These are phyloP conservation scores for Halichoeres trimaculatus DNA, from an alignment of 2,113 vertebrate species.

Conservation along the genomic window DNA sequence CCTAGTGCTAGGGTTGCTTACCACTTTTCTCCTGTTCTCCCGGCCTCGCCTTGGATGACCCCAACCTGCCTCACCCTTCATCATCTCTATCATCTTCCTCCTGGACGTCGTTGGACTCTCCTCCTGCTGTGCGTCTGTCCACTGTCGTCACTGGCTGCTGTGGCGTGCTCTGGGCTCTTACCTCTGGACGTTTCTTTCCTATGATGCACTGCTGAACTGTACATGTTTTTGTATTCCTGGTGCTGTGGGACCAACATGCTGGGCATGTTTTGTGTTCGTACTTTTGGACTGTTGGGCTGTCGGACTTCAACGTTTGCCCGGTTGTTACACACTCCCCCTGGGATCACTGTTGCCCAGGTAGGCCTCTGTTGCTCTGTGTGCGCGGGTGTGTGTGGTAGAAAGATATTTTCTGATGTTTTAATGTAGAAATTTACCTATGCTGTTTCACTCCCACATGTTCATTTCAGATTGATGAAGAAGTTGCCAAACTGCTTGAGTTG, in stretches of 20 bases:
- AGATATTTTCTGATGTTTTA: no score
- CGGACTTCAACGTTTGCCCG: conserved; percentile 41
- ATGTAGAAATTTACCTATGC: no score
- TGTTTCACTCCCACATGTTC: neutral
- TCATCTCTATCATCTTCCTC: conserved; percentile 43
- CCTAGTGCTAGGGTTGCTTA: conserved; percentile 86
- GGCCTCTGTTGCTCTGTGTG: neutral
- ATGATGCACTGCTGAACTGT: conserved; percentile 45
- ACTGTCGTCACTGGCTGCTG: conserved; percentile 11
- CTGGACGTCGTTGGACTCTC: conserved; percentile 5
- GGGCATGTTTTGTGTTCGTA: conserved; percentile 61
- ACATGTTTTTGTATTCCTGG: neutral
- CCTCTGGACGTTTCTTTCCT: conserved; percentile 32
- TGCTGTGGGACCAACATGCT: conserved; percentile 61
- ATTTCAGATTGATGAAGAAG: conserved; percentile 87
- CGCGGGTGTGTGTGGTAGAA: neutral
- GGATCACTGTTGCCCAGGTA: conserved; percentile 82
- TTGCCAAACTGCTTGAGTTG: conserved; percentile 91
- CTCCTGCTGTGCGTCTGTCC: conserved; percentile 2
- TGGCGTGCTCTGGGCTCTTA: neutral
- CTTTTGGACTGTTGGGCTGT: conserved; percentile 54
- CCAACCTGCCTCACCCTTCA: conserved; percentile 6
- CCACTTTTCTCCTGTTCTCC: conserved; percentile 89
- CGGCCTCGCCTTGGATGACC: conserved; percentile 68
- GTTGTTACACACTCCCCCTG: conserved; percentile 57